Conservation (phyloP, 2,888 invertebrate species). For the Ennomos erosarius region DNA sequence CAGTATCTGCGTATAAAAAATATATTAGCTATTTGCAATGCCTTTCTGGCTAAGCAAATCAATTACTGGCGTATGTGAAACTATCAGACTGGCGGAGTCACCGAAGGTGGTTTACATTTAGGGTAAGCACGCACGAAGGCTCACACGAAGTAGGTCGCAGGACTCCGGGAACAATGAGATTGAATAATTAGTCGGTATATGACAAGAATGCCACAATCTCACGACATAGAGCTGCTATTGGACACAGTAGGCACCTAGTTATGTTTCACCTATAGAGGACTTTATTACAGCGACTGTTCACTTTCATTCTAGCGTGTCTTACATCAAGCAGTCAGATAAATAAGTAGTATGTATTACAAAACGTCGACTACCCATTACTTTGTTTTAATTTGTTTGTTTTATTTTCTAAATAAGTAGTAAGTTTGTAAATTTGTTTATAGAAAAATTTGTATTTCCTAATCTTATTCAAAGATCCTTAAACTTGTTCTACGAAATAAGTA, state of each 20-base stretch:
- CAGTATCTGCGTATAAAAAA: too few relatives aligned
- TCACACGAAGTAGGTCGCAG: conserved; percentile 45
- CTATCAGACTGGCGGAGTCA: conserved; percentile 11
- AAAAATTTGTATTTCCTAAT: too few relatives aligned
- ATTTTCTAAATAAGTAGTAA: too few relatives aligned
- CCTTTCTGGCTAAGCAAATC: too few relatives aligned
- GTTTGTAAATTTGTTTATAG: too few relatives aligned
- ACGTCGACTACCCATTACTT: too few relatives aligned
- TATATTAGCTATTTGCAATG: too few relatives aligned
- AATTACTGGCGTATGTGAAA: conserved; percentile 12
- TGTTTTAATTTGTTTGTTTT: too few relatives aligned
- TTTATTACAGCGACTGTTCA: too few relatives aligned
- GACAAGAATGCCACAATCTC: conserved; percentile 63
- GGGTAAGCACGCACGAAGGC: conserved; percentile 59
- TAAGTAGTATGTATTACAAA: too few relatives aligned
- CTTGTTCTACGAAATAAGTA: conserved; percentile 2
- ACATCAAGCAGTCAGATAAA: too few relatives aligned
- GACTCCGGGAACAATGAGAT: conserved; percentile 43
- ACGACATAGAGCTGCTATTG: conserved; percentile 49
- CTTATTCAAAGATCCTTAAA: neutral
- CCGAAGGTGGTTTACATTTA: conserved; percentile 57
- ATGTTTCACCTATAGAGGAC: neutral
- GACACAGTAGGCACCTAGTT: conserved; percentile 40
- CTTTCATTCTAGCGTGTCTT: too few relatives aligned
- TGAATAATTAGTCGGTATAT: conserved; percentile 32